phyloP scores from a whole-genome alignment of 2,888 invertebrate species.

The Ellobium chinense region DNA sequence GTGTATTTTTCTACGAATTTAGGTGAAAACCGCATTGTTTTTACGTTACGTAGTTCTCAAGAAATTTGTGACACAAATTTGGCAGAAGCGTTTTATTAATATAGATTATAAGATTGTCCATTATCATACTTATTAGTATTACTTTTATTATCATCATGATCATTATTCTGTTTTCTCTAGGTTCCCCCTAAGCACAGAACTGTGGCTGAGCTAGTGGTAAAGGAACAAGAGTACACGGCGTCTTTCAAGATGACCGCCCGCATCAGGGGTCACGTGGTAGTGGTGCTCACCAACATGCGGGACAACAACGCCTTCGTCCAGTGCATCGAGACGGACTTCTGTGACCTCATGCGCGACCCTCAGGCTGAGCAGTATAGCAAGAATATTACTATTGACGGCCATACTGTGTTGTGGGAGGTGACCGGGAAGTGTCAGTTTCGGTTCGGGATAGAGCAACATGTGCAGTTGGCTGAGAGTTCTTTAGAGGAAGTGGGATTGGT shows the following conservation, averaged over 20 bases:
- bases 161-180: constrained; percentile 4
- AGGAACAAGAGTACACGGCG: constrained; percentile 79
- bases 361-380: constrained; percentile 54
- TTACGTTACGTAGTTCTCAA: no score
- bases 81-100: no score
- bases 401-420: constrained; percentile 60
- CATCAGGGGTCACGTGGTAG: constrained; percentile 73
- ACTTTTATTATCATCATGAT: no score
- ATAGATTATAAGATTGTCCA: no score
- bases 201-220: constrained; percentile 79
- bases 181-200: constrained; percentile 74
- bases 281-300: constrained; percentile 76
- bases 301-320: constrained; percentile 79
- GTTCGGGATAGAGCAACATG: constrained; percentile 76
- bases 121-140: no score
- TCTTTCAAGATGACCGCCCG: constrained; percentile 76
- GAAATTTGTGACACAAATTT: no score
- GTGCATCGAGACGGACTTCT: constrained; percentile 71
- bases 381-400: constrained; percentile 58
- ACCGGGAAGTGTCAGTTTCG: constrained; percentile 73
- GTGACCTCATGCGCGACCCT: constrained; percentile 64
- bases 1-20: no score
- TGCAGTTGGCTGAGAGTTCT: constrained; percentile 71
- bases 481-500: neutral
- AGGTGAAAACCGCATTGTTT: no score